Evolutionary conservation across 1,140 invertebrate species (phyloP), one percentile per base, ranked within the genome.

Genomic region (Anthonomus grandis): DNA sequence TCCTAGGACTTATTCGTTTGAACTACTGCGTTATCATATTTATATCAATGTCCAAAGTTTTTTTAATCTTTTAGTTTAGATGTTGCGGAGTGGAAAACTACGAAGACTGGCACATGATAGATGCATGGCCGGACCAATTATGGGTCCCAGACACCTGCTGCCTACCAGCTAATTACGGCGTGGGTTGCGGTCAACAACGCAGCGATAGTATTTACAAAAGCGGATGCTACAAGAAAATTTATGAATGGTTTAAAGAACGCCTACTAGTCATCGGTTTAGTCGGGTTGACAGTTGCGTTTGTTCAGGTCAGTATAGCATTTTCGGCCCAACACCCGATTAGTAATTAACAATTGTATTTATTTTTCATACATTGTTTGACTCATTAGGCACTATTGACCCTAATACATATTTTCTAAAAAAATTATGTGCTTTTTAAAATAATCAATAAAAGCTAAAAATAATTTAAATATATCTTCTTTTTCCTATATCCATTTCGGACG

Each of bases 61-160:
- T n/a, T n/a, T n/a, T n/a, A n/a, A n/a, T n/a, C n/a, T 51, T 68
- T 61, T 59, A 91, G 87, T 84, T 92, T 56, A 80, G 86, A 46
- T 94, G 91, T 66, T 94, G 91, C 71, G 91, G 91, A n/a, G 86
- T 93, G 0, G 78, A 83, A 36, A 84, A 84, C 23, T 89, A 89
- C 66, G 83, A 83, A 46, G 90, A 94, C 68, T 94, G 90, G 90
- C 90, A 84, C 71, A 79, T 86, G 62, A 86, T 90, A n/a, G 77
- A 82, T 21, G 86, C 87, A 0, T 91, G 89, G 88, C 85, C 84
- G 2, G 76, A 79, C 15, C 79, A 86, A 54, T 79, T 83, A 49
- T 81, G 81, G 63, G 88, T 93, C 0, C 90, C 90, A 1, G 83
- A 86, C 59, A 90, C 89, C 0, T 94, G 91, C 68, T 93, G 91